Conservation (phyloP, 2,113 vertebrate genomes). For the Tonatia bakeri region DNA sequence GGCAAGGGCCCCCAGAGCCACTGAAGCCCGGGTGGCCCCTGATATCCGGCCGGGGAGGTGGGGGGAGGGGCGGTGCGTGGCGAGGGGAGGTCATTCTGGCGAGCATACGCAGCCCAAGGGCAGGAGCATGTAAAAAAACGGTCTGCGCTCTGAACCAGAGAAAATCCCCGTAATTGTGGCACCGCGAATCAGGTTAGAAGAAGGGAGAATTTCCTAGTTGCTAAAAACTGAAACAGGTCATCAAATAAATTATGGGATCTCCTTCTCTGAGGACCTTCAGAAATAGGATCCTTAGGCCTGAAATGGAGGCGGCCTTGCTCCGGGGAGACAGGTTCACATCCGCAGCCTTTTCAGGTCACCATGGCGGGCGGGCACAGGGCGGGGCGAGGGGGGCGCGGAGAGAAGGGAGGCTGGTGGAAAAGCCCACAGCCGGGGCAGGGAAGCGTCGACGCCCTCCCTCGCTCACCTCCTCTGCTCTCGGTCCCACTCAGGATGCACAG, state of each 20-base stretch:
- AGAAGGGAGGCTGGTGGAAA: neutral
- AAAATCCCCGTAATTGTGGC: neutral
- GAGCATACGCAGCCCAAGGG: neutral
- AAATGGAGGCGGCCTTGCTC: neutral
- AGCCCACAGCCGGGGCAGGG: neutral
- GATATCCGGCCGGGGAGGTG: neutral
- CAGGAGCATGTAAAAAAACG: neutral
- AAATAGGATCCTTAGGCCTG: neutral
- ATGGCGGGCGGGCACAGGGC: too few species aligned
- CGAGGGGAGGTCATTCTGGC: neutral
- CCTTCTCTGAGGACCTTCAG: constrained; percentile 43
- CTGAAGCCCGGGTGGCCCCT: neutral
- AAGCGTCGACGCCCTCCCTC: neutral
- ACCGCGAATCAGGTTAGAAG: constrained; percentile 39
- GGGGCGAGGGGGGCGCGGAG: neutral
- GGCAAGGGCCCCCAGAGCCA: neutral
- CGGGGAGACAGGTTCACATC: neutral
- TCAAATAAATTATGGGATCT: constrained; percentile 55
- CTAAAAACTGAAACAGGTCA: constrained; percentile 67
- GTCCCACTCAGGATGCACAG: neutral
- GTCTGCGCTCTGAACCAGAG: neutral
- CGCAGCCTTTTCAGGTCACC: neutral
- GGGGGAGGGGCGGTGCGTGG: too few species aligned
- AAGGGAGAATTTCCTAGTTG: constrained; percentile 45
- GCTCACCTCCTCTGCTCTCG: neutral